Percentiles rank a stretch among this genome's conserved stretches.
phyloP scores from a whole-genome alignment of 2,888 invertebrate species.

The Arctia plantaginis region DNA sequence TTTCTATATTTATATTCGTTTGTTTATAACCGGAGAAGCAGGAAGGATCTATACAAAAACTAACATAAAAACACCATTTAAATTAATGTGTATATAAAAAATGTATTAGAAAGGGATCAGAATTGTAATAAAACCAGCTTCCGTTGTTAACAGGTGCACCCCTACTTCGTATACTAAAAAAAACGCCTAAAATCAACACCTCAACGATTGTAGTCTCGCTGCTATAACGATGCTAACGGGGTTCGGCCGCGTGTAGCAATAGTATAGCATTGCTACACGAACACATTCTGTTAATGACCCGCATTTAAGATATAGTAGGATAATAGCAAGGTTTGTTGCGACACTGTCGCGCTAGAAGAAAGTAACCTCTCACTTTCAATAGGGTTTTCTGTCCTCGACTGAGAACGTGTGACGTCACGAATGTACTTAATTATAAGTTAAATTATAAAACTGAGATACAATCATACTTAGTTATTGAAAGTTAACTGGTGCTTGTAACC shows the following conservation, averaged over 20 bases:
- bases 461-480: background rate
- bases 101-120: too few species aligned
- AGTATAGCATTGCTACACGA: constrained; percentile 53
- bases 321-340: constrained; percentile 60
- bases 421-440: background rate
- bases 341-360: constrained; percentile 57
- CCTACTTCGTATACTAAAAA: background rate
- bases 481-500: background rate
- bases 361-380: constrained; percentile 42
- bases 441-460: background rate
- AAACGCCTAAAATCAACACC: constrained; percentile 14
- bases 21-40: too few species aligned
- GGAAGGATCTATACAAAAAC: too few species aligned
- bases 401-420: constrained; percentile 15
- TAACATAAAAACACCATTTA: too few species aligned
- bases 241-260: constrained; percentile 41
- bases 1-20: too few species aligned
- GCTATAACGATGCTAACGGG: constrained; percentile 44
- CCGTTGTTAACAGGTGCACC: background rate
- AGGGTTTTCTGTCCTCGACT: constrained; percentile 14
- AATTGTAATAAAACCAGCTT: background rate
- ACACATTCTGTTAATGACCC: constrained; percentile 66
- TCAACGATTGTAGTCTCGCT: constrained; percentile 38
- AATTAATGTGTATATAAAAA: too few species aligned
- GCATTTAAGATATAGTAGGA: constrained; percentile 59